Evolutionary conservation across 2,113 vertebrate species (phyloP), one percentile per base, ranked within the genome.

Genomic region (Odocoileus hemionus): DNA sequence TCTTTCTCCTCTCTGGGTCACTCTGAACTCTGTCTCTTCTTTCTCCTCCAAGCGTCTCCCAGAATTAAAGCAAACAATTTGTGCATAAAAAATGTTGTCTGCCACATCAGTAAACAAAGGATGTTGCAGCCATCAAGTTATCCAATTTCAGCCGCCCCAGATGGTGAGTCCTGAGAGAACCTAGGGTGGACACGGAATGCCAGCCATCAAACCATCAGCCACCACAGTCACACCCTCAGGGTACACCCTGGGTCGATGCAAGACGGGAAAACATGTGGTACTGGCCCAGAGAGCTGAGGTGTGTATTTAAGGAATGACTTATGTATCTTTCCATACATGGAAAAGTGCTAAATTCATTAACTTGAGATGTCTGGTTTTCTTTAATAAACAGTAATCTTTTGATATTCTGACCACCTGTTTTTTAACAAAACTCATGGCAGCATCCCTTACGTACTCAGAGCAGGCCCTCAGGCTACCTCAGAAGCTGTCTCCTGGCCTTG

Each of bases 211-310:
- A 33, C 47, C 2, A 80, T 16, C 45, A 50, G 45, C 9, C 17
- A 2, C 79, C 1, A 12, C 0, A 13, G 30, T 6, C 16, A n/a
- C 19, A 23, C 6, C 19, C 19, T 3, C 50, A 23, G 2, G 0
- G 19, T 23, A n/a, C 6, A 54, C 19, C 79, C 50, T 54, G 50
- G 50, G 50, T 23, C 1, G 0, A 82, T 0, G 0, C 33, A n/a
- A 52, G 79, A 82, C 4, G 11, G 11, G 19, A 52, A n/a, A 82
- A n/a, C 47, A n/a, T 19, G 30, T 5, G 30, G 50, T n/a, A n/a
- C 50, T 36, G 33, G 50, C 33, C 47, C 79, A n/a, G 47, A 79
- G 4, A 52, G 47, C 30, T 14, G 19, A 82, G 11, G 11, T n/a
- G 6, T 6, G 0, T 21, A 82, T 25, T 2, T n/a, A 54, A 82